These are phyloP conservation scores for Bucco capensis DNA, from an alignment of 2,113 vertebrate species.

Conservation along the genomic window DNA sequence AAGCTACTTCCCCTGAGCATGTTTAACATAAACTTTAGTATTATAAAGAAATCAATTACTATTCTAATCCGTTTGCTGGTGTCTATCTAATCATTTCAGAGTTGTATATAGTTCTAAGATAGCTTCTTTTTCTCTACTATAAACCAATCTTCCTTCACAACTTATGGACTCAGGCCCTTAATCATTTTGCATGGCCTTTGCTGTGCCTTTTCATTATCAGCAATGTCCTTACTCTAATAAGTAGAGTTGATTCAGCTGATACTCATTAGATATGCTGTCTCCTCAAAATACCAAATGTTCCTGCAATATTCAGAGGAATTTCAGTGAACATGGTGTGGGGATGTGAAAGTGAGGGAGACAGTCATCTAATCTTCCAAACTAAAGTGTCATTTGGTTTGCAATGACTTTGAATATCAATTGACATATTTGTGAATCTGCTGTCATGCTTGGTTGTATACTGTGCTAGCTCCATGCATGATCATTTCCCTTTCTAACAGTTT, in stretches of 20 bases:
- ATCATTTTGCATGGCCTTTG: slow-evolving; percentile 46
- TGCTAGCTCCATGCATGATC: not conserved
- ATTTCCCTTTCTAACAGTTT: not conserved
- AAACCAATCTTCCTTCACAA: slow-evolving; percentile 42
- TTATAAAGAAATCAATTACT: slow-evolving; percentile 25
- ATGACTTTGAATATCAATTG: slow-evolving; percentile 1
- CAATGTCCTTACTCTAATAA: slow-evolving; percentile 52
- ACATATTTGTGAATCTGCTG: not conserved
- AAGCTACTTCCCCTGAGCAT: not conserved
- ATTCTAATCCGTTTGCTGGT: slow-evolving; percentile 22
- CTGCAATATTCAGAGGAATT: slow-evolving; percentile 23
- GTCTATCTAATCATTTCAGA: not conserved
- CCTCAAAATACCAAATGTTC: slow-evolving; percentile 41
- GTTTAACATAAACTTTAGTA: not conserved
- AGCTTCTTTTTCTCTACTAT: not conserved
- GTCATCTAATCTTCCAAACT: not conserved
- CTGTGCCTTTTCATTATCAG: slow-evolving; percentile 39
- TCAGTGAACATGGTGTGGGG: not conserved
- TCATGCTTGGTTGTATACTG: not conserved
- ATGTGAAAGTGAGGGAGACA: not conserved
- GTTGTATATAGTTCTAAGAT: not conserved
- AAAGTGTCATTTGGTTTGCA: not conserved
- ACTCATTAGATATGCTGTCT: slow-evolving; percentile 58
- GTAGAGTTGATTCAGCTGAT: slow-evolving; percentile 57
- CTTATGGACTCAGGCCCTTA: slow-evolving; percentile 48